Evolutionary conservation across 2,113 vertebrate genomes (phyloP).

Genomic region (Saguinus imperator): DNA sequence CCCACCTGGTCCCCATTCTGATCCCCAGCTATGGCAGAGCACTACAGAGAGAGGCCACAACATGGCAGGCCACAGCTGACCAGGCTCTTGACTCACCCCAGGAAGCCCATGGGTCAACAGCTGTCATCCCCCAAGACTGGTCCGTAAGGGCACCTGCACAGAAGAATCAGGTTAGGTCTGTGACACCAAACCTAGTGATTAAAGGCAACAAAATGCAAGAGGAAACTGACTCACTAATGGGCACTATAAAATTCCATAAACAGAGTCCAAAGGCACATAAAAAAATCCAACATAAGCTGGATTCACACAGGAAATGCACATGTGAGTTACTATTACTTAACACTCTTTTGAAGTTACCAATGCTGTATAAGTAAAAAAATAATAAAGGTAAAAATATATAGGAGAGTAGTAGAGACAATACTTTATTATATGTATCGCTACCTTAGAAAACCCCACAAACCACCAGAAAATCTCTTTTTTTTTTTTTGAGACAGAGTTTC

Average conservation of each 20-base stretch:
- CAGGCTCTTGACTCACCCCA: conserved; percentile 64
- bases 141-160: conserved; percentile 55
- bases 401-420: background rate
- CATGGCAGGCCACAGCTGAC: background rate
- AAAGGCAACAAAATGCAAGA: background rate
- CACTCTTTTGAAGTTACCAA: background rate
- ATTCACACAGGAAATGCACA: background rate
- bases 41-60: background rate
- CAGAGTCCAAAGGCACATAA: background rate
- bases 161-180: background rate
- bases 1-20: background rate
- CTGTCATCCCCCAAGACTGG: conserved; percentile 54
- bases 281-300: background rate
- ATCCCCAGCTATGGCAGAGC: background rate
- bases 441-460: background rate
- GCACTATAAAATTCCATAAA: background rate
- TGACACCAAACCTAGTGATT: background rate
- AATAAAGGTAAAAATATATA: background rate
- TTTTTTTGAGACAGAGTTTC: no score
- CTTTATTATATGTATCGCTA: background rate
- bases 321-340: background rate
- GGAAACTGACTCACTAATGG: background rate
- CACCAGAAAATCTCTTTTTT: background rate
- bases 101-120: conserved; percentile 53
- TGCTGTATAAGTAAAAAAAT: background rate